phyloP scores from a whole-genome alignment of 2,797 vertebrate species.

The Cuniculus paca region DNA sequence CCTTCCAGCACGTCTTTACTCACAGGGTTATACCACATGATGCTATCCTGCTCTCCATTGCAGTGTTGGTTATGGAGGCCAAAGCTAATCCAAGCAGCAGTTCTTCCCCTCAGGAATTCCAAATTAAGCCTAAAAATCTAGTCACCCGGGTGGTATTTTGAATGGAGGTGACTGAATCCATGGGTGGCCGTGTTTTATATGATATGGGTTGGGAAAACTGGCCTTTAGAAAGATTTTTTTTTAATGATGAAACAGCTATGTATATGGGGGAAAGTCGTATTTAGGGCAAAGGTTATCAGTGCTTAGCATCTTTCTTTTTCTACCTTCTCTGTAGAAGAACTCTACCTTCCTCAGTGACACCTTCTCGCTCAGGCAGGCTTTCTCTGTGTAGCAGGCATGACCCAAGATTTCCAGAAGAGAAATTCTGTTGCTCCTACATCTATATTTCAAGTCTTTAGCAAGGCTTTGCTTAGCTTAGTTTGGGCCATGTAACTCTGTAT shows the following conservation, averaged over 20 bases:
- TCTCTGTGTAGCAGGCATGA: neutral
- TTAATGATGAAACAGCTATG: neutral
- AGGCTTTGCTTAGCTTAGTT: conserved; percentile 33
- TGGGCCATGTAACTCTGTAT: neutral
- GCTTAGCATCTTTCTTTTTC: neutral
- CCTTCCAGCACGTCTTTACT: neutral
- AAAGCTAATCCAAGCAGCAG: neutral
- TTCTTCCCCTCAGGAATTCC: conserved; percentile 1
- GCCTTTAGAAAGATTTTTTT: neutral
- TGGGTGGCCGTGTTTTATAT: neutral
- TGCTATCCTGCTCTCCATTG: neutral
- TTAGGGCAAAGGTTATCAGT: neutral
- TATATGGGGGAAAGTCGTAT: neutral
- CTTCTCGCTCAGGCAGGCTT: neutral
- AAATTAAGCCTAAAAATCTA: neutral
- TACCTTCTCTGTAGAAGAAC: no score
- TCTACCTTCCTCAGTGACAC: neutral
- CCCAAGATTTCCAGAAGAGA: conserved; percentile 14
- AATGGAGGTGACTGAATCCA: neutral
- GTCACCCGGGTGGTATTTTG: neutral
- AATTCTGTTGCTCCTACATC: neutral
- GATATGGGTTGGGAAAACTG: neutral
- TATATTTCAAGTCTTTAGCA: conserved; percentile 49
- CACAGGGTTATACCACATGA: neutral
- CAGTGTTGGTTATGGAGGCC: neutral